A percentile compares a stretch with the other conserved stretches of the same genome.
Evolutionary conservation across 2,888 invertebrate species (phyloP).

Genomic region (Tyria jacobaeae): DNA sequence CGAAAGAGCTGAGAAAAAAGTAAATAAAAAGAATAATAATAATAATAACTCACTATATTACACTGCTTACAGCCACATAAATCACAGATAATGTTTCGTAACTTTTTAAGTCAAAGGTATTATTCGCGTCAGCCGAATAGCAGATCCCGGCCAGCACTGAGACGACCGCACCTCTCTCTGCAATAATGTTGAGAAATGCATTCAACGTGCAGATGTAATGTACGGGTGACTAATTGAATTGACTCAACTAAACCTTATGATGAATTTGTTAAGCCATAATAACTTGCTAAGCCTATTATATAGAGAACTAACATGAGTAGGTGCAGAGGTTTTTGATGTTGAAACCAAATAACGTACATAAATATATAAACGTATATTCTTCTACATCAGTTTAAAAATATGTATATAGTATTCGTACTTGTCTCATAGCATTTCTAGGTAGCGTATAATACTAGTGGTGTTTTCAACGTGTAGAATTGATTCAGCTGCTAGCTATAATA

Average conservation of each 20-base stretch:
- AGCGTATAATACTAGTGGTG: too few species aligned
- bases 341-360: neutral
- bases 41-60: constrained; percentile 44
- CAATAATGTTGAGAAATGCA: constrained; percentile 68
- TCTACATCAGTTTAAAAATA: neutral
- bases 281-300: neutral
- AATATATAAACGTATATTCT: neutral
- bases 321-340: neutral
- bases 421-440: too few species aligned
- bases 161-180: constrained; percentile 62
- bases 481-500: too few species aligned
- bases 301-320: too few species aligned
- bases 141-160: constrained; percentile 59
- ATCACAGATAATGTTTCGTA: constrained; percentile 38
- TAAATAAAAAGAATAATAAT: neutral
- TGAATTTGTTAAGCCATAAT: neutral
- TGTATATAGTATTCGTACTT: too few species aligned
- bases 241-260: constrained; percentile 7
- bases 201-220: constrained; percentile 22
- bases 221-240: constrained; percentile 28
- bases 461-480: too few species aligned
- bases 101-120: constrained; percentile 40
- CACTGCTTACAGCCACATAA: constrained; percentile 46
- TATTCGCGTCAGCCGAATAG: constrained; percentile 52
- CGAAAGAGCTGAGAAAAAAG: too few species aligned